Evolutionary conservation across 2,797 vertebrate species (phyloP).

Genomic region (Mastacembelus armatus): DNA sequence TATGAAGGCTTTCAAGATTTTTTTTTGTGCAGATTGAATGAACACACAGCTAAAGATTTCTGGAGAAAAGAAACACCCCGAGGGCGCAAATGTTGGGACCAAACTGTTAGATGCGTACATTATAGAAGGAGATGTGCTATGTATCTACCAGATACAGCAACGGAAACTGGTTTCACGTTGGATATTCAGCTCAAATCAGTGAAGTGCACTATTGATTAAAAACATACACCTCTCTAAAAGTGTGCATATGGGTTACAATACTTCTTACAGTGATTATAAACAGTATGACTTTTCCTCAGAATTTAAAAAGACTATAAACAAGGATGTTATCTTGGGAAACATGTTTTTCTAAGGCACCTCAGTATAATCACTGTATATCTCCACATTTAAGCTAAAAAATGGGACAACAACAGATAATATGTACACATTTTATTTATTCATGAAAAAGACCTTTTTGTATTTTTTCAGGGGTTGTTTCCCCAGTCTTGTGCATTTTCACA

Average conservation of each 20-base stretch:
- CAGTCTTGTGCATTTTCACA: conserved; percentile 82
- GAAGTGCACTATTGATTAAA: neutral
- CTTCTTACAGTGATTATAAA: neutral
- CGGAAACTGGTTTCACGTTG: neutral
- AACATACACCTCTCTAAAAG: neutral
- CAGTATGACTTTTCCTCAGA: neutral
- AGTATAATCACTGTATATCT: neutral
- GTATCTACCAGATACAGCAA: neutral
- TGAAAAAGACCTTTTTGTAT: conserved; percentile 61
- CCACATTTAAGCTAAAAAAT: neutral
- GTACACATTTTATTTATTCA: conserved; percentile 67
- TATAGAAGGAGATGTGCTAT: neutral
- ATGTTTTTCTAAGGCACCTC: too few relatives aligned
- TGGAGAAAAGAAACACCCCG: too few relatives aligned
- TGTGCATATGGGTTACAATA: neutral
- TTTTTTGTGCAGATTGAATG: conserved; percentile 29
- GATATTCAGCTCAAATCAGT: neutral
- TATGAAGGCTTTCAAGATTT: conserved; percentile 30
- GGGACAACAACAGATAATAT: conserved; percentile 24
- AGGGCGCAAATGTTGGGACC: conserved; percentile 10
- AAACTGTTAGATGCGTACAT: neutral
- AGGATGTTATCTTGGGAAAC: too few relatives aligned
- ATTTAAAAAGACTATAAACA: too few relatives aligned
- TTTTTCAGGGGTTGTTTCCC: conserved; percentile 35
- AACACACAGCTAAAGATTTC: neutral